A percentile compares a stretch with the other conserved stretches of the same genome.
Conservation (phyloP, 2,113 vertebrate species). For the Perca schrenkii region DNA sequence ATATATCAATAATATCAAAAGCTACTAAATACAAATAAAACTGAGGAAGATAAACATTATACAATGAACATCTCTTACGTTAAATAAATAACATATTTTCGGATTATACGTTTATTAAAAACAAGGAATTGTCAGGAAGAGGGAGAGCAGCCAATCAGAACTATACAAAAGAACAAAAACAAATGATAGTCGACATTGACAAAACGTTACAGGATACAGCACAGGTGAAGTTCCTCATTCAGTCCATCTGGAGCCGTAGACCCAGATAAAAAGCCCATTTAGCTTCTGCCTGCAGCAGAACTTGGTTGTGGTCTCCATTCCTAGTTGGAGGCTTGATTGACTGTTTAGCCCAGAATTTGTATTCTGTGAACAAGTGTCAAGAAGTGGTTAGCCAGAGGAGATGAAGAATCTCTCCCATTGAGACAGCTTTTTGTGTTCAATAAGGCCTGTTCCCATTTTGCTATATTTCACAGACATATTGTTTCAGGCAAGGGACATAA, state of each 20-base stretch:
- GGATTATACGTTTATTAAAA: neutral
- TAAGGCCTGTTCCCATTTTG: neutral
- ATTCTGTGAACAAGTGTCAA: conserved; percentile 50
- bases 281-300: conserved; percentile 43
- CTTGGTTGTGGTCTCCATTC: conserved; percentile 39
- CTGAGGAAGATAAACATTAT: neutral
- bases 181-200: neutral
- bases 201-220: neutral
- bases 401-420: conserved; percentile 25
- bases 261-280: conserved; percentile 54
- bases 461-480: neutral
- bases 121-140: neutral
- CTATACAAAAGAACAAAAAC: neutral
- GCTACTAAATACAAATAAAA: neutral
- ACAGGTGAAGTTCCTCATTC: conserved; percentile 14
- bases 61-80: neutral
- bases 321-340: conserved; percentile 58
- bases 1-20: neutral
- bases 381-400: conserved; percentile 31
- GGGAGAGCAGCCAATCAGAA: neutral
- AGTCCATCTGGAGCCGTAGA: conserved; percentile 35
- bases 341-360: conserved; percentile 48
- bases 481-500: conserved; percentile 7
- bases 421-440: conserved; percentile 11
- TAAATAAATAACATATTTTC: neutral